Conservation (phyloP, 2,797 vertebrate species). For the Sparus aurata region DNA sequence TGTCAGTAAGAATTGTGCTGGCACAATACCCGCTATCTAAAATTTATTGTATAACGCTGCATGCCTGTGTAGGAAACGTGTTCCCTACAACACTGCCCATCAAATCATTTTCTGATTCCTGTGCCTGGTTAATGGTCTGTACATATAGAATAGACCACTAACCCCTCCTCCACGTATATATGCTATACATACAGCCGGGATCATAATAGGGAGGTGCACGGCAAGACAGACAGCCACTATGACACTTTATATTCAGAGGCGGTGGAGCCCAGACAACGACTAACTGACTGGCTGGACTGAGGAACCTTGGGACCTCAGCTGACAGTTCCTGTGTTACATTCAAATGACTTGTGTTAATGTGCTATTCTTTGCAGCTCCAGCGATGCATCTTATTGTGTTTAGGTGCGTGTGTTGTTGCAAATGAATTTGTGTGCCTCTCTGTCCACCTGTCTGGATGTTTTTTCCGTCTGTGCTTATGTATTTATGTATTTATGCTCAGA, state of each 20-base stretch:
- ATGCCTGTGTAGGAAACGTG: slow-evolving; percentile 52
- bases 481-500: slow-evolving; percentile 72
- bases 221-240: slow-evolving; percentile 31
- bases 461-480: slow-evolving; percentile 49
- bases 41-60: slow-evolving; percentile 63
- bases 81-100: slow-evolving; percentile 50
- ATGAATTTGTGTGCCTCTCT: slow-evolving; percentile 30
- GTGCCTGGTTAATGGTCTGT: slow-evolving; percentile 64
- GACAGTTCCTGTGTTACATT: slow-evolving; percentile 65
- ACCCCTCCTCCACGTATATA: slow-evolving; percentile 27
- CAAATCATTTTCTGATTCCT: slow-evolving; percentile 55
- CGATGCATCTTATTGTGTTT: slow-evolving; percentile 40
- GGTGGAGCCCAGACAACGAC: slow-evolving; percentile 59
- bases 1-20: slow-evolving; percentile 62
- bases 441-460: slow-evolving; percentile 52
- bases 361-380: slow-evolving; percentile 41
- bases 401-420: slow-evolving; percentile 10
- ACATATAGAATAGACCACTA: slow-evolving; percentile 27
- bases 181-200: slow-evolving; percentile 39
- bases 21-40: slow-evolving; percentile 63
- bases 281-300: slow-evolving; percentile 55
- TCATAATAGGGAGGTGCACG: slow-evolving; percentile 38
- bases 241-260: slow-evolving; percentile 72
- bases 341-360: slow-evolving; percentile 65
- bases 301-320: slow-evolving; percentile 56